A percentile compares a stretch with the other conserved stretches of the same genome.
phyloP scores from a whole-genome alignment of 2,113 vertebrate species.

The Sarotherodon lohbergeri region DNA sequence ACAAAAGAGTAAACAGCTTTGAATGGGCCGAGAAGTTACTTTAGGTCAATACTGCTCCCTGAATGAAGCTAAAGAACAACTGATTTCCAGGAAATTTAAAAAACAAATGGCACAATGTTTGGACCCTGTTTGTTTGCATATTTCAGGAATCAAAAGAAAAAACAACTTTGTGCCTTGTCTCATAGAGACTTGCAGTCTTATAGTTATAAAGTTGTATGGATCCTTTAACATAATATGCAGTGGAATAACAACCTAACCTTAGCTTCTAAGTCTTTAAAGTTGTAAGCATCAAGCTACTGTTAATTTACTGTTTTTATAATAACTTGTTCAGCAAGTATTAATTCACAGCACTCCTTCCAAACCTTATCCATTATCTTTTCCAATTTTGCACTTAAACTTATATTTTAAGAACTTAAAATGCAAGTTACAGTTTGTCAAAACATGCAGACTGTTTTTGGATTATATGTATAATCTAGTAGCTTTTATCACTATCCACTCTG shows the following conservation, averaged over 20 bases:
- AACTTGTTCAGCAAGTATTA: background rate
- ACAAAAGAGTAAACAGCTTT: background rate
- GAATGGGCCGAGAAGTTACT: background rate
- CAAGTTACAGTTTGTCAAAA: background rate
- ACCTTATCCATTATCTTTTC: background rate
- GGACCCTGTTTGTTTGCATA: background rate
- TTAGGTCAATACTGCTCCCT: background rate
- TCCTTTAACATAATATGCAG: background rate
- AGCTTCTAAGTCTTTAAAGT: background rate
- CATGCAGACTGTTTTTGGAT: background rate
- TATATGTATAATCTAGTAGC: background rate
- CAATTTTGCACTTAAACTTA: background rate
- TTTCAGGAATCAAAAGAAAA: background rate
- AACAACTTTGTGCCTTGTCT: background rate
- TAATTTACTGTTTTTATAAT: background rate
- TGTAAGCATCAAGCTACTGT: background rate
- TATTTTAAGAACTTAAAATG: background rate
- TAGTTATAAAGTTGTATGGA: background rate
- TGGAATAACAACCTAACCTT: background rate
- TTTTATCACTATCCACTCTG: background rate
- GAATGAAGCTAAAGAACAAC: background rate
- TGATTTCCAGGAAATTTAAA: background rate
- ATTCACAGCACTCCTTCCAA: background rate
- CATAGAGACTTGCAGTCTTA: background rate
- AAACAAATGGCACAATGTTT: background rate